These are phyloP conservation scores for Dipodomys stephensi DNA, from an alignment of 2,113 vertebrate species.

Conservation along the genomic window DNA sequence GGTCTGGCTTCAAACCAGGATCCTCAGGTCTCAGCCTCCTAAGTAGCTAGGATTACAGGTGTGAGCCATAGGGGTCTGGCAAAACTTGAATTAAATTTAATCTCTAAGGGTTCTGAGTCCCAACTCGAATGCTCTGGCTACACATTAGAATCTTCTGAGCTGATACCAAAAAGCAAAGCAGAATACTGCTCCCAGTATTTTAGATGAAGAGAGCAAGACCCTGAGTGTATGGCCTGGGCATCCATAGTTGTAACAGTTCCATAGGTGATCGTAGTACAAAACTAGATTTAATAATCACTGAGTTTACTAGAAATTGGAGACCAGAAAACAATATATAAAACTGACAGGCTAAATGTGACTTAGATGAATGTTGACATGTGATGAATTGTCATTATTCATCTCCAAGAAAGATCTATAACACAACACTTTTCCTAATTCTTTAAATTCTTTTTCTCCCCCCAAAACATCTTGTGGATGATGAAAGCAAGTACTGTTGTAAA, in stretches of 20 bases:
- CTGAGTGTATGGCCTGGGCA: not conserved
- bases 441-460: not conserved
- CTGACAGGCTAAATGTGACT: not conserved
- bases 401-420: not conserved
- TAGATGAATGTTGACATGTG: not conserved
- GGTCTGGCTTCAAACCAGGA: no score
- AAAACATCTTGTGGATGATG: not conserved
- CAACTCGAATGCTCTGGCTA: not conserved
- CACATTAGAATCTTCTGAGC: not conserved
- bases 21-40: no score
- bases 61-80: no score
- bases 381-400: not conserved
- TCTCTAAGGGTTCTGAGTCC: not conserved
- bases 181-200: not conserved
- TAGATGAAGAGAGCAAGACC: slow-evolving; percentile 10
- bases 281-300: not conserved
- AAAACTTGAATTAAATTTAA: not conserved
- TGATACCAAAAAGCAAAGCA: not conserved
- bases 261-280: not conserved
- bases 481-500: not conserved
- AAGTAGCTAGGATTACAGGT: no score
- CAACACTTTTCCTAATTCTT: not conserved
- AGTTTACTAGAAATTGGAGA: not conserved
- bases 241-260: not conserved
- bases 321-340: not conserved